Evolutionary conservation across 2,888 invertebrate genomes (phyloP), one percentile per base, ranked within the genome.

Genomic region (Drosophila robusta): DNA sequence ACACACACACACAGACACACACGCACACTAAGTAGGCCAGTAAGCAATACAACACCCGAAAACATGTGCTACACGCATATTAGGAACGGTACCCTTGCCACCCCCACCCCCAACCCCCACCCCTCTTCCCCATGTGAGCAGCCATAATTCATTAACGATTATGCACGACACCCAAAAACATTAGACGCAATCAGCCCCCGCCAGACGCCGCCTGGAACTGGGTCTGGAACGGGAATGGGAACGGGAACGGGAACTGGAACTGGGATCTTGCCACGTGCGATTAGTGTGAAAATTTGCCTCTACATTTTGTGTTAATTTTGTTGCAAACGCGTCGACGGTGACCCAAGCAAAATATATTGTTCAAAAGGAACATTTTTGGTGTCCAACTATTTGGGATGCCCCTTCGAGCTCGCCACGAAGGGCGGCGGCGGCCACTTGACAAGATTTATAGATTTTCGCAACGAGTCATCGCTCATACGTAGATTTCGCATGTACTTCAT

Each of bases 81-180:
- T 70, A 62, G 38, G 41, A 55, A 47, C 34, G 38, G 46, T 26
- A 22, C 7, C 38, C 29, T 4, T 7, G 12, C 39, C 18, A 32
- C 18, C 49, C 44, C 22, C 29, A 0, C 8, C 29, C 26, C 24
- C 6, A 1, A 18, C 18, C 18, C 24, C 24, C 4, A 3, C 24
- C 24, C 6, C 24, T 24, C 24, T 52, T 50, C 34, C 52, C 52
- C 60, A 58, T 56, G 66, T 67, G 61, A 63, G 70, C 68, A 65
- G 62, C 78, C 72, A 82, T 87, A 87, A 87, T 86, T 86, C 85
- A 86, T 82, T 86, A 86, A 82, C 84, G 85, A 87, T 87, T 85
- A 86, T 84, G 80, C 85, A 82, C 82, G 76, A 76, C 80, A 78
- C 80, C 74, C 75, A 72, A 67, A 61, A 73, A 70, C 75, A 64